Evolutionary conservation across 2,797 vertebrate species (phyloP), one percentile per base, ranked within the genome.

Genomic region (Halcyon chelicuti): DNA sequence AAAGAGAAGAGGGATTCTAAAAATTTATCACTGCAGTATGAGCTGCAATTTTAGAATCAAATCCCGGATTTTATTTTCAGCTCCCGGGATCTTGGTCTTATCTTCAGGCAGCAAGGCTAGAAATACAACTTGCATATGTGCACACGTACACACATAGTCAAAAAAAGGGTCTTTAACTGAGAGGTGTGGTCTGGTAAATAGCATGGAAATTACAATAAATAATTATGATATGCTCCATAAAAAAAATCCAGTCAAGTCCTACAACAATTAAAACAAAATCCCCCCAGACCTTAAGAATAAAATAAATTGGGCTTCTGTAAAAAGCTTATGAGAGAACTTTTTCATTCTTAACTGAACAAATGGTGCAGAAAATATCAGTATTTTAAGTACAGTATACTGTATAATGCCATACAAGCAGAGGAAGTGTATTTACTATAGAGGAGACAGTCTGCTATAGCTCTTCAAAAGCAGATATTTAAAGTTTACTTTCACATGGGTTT

Each of bases 401-500:
- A 95, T 52, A 95, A 90, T 67, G 68, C 67, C 95, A 20, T 91
- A 91, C 92, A 97, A 94, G 94, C 65, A 97, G 96, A 96, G 93
- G 94, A 97, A 97, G 86, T 73, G 72, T 96, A 98, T 98, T 98
- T 98, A 98, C 96, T 92, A 52, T 25, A 96, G 80, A 79, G 75
- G 95, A 98, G 97, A 97, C 96, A 95, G 97, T 97, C 89, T 96
- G 97, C 97, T 97, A 74, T 58, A 86, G 75, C 88, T 98, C 96
- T 97, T 98, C 97, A 96, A 97, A 97, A 97, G 97, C 97, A 98
- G 98, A 97, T 98, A 98, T 97, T 98, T 97, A 97, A 98, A 98
- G 98, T 98, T 98, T 98, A 98, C 98, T 98, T 98, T 98, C 98
- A 98, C 98, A 98, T 98, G 98, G 96, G 97, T 98, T 98, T 98